Percentiles rank a stretch among this genome's conserved stretches.
Evolutionary conservation across 2,797 vertebrate species (phyloP).

Genomic region (Glossophaga mutica): DNA sequence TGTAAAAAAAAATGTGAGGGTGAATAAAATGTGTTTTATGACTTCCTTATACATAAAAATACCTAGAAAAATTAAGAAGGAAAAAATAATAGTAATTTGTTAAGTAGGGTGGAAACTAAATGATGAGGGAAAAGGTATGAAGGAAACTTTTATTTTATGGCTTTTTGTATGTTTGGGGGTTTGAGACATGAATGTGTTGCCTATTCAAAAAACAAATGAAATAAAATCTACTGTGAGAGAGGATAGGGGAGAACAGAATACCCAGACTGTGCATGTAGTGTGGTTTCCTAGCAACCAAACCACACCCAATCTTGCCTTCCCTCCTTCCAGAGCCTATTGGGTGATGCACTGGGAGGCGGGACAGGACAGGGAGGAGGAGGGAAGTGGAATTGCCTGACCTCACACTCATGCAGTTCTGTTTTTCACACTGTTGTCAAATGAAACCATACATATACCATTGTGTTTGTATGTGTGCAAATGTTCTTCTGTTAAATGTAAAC

Average conservation of each 20-base stretch:
- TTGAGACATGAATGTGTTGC: neutral
- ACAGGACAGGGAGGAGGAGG: no score
- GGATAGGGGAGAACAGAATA: neutral
- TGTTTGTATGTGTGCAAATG: neutral
- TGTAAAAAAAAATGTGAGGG: neutral
- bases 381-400: no score
- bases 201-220: slow-evolving; percentile 16
- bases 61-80: neutral
- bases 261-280: neutral
- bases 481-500: neutral
- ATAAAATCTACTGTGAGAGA: neutral
- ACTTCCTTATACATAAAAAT: neutral
- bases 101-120: neutral
- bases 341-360: no score
- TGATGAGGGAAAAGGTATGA: neutral
- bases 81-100: neutral
- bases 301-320: neutral
- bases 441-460: neutral
- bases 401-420: no score
- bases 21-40: neutral
- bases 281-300: slow-evolving; percentile 33
- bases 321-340: no score
- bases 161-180: neutral
- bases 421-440: neutral
- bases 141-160: neutral